phyloP scores from a whole-genome alignment of 2,797 vertebrate species.

The Sebastes hopkinsi region DNA sequence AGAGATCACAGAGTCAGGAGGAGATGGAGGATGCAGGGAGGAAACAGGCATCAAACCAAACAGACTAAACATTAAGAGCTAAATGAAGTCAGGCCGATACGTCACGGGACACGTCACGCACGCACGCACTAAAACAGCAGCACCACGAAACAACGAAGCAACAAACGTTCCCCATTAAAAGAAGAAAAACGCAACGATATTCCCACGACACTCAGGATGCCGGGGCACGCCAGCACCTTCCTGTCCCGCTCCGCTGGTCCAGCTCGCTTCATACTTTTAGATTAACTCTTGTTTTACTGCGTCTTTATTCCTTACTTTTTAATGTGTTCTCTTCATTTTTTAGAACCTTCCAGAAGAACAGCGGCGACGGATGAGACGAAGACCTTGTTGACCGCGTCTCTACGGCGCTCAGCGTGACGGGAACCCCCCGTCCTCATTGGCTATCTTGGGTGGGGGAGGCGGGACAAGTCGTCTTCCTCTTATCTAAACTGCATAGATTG shows the following conservation, averaged over 20 bases:
- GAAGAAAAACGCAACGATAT: constrained; percentile 23
- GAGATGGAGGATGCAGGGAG: constrained; percentile 16
- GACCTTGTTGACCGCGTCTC: not conserved
- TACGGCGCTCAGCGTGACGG: not conserved
- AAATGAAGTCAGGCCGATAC: constrained; percentile 46
- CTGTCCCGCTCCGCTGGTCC: constrained; percentile 28
- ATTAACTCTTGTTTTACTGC: not conserved
- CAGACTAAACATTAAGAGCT: constrained; percentile 32
- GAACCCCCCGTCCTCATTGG: constrained; percentile 44
- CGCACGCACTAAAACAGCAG: constrained; percentile 62
- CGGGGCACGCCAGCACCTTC: constrained; percentile 50
- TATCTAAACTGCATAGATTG: constrained; percentile 82
- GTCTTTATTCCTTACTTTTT: constrained; percentile 41
- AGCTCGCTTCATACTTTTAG: constrained; percentile 30
- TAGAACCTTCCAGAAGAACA: constrained; percentile 55
- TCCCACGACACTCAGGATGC: constrained; percentile 51
- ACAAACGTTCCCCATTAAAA: constrained; percentile 52
- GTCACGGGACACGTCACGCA: constrained; percentile 64
- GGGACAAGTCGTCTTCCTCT: constrained; percentile 52
- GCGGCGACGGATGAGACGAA: constrained; percentile 24
- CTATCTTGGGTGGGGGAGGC: constrained; percentile 37
- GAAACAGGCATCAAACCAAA: constrained; percentile 26
- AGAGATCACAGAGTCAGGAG: too few relatives aligned
- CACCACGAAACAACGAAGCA: constrained; percentile 62
- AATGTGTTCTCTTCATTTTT: constrained; percentile 62